Evolutionary conservation across 1,140 invertebrate species (phyloP).

Genomic region (Teleogryllus occipitalis): DNA sequence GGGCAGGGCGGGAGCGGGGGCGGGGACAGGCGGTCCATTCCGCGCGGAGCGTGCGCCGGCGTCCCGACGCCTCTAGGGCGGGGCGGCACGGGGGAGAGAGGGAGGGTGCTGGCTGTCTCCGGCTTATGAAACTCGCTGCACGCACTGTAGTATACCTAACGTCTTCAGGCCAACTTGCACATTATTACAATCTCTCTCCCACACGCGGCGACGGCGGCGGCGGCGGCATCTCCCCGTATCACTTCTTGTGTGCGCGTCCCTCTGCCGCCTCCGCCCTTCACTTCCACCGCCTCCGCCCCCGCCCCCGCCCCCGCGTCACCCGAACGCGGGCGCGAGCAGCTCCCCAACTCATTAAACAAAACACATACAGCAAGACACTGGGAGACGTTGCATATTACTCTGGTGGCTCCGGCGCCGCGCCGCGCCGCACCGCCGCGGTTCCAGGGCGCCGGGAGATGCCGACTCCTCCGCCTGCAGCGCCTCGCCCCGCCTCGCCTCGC

Average conservation of each 20-base stretch:
- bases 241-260: not conserved
- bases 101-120: not conserved
- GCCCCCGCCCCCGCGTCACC: not conserved
- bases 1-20: no score
- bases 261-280: not conserved
- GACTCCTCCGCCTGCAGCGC: not conserved
- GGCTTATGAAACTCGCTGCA: not conserved
- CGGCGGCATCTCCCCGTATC: not conserved
- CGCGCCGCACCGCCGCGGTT: not conserved
- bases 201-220: not conserved
- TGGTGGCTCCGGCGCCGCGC: not conserved
- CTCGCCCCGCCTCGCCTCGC: no score
- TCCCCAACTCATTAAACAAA: conserved; percentile 4
- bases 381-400: conserved; percentile 3
- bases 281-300: not conserved
- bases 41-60: no score
- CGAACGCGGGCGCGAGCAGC: not conserved
- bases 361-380: conserved; percentile 3
- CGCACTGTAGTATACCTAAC: not conserved
- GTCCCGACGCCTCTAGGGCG: no score
- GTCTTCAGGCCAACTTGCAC: not conserved
- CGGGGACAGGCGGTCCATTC: not conserved
- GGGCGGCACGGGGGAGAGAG: not conserved
- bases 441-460: not conserved
- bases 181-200: conserved; percentile 4